Evolutionary conservation across 1,140 invertebrate species (phyloP).

Genomic region (Bombus turneri): DNA sequence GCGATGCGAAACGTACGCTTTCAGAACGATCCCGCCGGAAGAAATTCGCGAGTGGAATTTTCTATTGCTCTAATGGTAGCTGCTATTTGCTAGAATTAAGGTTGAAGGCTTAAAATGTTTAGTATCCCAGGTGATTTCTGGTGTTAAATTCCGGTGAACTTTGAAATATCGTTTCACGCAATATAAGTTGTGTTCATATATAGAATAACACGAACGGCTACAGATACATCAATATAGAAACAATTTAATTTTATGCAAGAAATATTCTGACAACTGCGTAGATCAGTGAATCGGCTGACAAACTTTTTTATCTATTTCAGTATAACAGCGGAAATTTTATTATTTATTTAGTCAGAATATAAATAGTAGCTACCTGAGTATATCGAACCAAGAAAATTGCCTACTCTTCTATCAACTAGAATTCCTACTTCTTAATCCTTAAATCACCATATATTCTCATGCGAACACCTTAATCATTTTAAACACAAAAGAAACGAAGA

Average conservation of each 20-base stretch:
- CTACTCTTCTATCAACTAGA: background rate
- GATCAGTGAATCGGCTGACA: too few relatives aligned
- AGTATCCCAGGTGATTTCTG: background rate
- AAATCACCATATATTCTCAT: too few relatives aligned
- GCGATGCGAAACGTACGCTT: conserved; percentile 33
- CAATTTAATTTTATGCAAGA: too few relatives aligned
- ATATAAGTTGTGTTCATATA: background rate
- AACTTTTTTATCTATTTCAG: too few relatives aligned
- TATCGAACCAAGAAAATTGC: background rate
- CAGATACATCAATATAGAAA: too few relatives aligned
- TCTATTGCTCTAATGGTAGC: background rate
- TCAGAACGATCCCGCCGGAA: background rate
- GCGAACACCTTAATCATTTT: background rate
- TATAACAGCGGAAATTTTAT: too few relatives aligned
- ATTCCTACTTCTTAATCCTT: too few relatives aligned
- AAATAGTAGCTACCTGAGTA: background rate
- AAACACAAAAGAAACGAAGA: background rate
- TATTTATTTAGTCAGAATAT: too few relatives aligned
- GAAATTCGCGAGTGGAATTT: background rate
- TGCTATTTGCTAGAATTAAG: background rate
- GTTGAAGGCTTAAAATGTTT: background rate
- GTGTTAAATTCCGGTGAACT: background rate
- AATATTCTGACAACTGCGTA: too few relatives aligned
- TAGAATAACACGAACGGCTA: too few relatives aligned
- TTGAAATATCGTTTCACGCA: background rate